These are phyloP conservation scores for Oxytorus armatus DNA, from an alignment of 2,888 invertebrate genomes.

Conservation along the genomic window DNA sequence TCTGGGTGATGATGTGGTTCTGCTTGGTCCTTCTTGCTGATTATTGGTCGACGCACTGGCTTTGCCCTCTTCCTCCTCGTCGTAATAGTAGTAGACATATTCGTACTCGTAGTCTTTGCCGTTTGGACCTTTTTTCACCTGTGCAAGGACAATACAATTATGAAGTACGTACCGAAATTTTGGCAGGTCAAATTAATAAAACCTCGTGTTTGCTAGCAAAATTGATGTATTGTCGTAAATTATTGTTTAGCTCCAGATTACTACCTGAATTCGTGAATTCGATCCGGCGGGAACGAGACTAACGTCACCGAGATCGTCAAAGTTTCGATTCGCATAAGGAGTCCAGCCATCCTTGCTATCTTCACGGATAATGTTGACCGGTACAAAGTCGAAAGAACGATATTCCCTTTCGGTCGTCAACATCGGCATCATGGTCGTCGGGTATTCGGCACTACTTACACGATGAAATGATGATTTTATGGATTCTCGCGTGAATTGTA, in stretches of 20 bases:
- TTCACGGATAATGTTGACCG: conserved; percentile 82
- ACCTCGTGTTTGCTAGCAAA: background rate
- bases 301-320: conserved; percentile 81
- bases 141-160: conserved; percentile 86
- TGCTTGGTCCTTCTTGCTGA: conserved; percentile 88
- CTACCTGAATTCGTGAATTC: conserved; percentile 81
- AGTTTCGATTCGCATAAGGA: conserved; percentile 77
- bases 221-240: background rate
- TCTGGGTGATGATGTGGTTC: conserved; percentile 80
- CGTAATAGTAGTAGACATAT: conserved; percentile 96
- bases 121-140: conserved; percentile 95
- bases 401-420: conserved; percentile 80
- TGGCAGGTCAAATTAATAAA: conserved; percentile 46
- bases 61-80: conserved; percentile 89
- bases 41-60: conserved; percentile 83
- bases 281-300: conserved; percentile 82
- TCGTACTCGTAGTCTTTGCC: conserved; percentile 97
- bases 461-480: conserved; percentile 5
- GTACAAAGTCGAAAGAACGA: conserved; percentile 81
- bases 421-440: conserved; percentile 82
- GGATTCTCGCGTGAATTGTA: conserved; percentile 5
- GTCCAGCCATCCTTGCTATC: conserved; percentile 78
- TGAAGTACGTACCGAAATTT: conserved; percentile 73
- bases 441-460: conserved; percentile 78
- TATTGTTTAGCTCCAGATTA: background rate